Conservation (phyloP, 2,888 invertebrate species). For the Caenorhabditis sp. region DNA sequence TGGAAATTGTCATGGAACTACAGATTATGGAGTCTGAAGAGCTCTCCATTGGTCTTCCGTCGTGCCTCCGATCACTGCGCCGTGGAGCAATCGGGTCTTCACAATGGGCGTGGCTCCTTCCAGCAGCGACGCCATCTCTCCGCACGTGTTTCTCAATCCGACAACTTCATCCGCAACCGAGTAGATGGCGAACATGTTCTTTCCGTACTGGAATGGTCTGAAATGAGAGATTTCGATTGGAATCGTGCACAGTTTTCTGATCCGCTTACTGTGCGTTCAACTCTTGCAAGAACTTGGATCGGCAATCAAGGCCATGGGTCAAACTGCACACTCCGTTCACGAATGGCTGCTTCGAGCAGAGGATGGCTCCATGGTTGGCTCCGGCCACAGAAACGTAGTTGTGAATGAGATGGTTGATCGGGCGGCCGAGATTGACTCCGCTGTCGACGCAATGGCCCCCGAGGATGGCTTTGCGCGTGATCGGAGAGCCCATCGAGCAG, state of each 20-base stretch:
- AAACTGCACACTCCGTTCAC: constrained; percentile 46
- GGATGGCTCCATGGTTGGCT: constrained; percentile 52
- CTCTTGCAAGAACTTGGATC: constrained; percentile 53
- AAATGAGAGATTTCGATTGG: too few relatives aligned
- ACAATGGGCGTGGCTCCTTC: constrained; percentile 53
- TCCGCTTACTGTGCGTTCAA: constrained; percentile 50
- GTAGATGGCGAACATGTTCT: constrained; percentile 59
- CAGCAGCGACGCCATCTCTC: constrained; percentile 43
- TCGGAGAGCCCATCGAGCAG: constrained; percentile 64
- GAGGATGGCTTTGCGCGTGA: constrained; percentile 57
- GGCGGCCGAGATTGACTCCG: constrained; percentile 52
- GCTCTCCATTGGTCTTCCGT: constrained; percentile 56
- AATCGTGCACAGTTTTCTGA: too few relatives aligned
- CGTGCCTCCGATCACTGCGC: constrained; percentile 56
- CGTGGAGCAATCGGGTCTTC: constrained; percentile 39
- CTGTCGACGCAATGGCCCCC: constrained; percentile 56
- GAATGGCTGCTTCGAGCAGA: constrained; percentile 44
- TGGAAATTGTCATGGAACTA: background rate
- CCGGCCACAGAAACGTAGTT: constrained; percentile 57
- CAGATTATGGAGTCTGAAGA: constrained; percentile 46
- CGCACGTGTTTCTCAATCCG: constrained; percentile 47
- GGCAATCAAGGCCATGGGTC: constrained; percentile 48
- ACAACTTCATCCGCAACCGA: constrained; percentile 56
- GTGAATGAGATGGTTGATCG: constrained; percentile 53
- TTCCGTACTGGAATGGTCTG: constrained; percentile 56